Evolutionary conservation across 2,113 vertebrate genomes (phyloP).

Genomic region (Oriolus oriolus): DNA sequence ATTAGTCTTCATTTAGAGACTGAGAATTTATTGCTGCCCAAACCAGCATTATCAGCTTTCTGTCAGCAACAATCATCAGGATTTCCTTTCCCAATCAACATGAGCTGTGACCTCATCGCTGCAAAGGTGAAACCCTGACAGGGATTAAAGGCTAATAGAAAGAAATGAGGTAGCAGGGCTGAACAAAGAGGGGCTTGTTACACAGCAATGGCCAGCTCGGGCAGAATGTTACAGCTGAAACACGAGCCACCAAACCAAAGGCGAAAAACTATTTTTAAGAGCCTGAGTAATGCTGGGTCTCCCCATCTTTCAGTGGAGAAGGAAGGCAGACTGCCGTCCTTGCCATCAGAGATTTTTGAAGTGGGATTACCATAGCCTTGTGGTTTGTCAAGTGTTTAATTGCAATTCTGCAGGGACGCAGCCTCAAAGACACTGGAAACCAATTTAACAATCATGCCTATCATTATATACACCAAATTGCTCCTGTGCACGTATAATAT

Average conservation of each 20-base stretch:
- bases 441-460: conserved; percentile 28
- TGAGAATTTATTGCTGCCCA: conserved; percentile 62
- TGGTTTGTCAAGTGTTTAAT: conserved; percentile 59
- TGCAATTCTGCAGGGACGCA: background rate
- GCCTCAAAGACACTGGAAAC: conserved; percentile 50
- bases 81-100: conserved; percentile 68
- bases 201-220: background rate
- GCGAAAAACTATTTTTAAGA: background rate
- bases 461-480: conserved; percentile 16
- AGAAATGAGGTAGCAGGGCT: conserved; percentile 54
- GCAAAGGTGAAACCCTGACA: conserved; percentile 69
- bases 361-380: conserved; percentile 24
- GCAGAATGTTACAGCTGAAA: conserved; percentile 53
- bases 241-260: background rate
- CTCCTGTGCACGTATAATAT: background rate
- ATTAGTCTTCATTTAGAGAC: conserved; percentile 66
- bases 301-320: background rate
- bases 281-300: background rate
- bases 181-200: conserved; percentile 65
- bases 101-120: conserved; percentile 67
- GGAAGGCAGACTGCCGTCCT: conserved; percentile 18
- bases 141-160: conserved; percentile 70
- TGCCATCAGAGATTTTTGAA: conserved; percentile 7
- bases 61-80: conserved; percentile 64
- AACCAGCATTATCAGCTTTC: conserved; percentile 70